These are phyloP conservation scores for Petrolisthes cinctipes DNA, from an alignment of 2,888 invertebrate genomes.

Conservation along the genomic window DNA sequence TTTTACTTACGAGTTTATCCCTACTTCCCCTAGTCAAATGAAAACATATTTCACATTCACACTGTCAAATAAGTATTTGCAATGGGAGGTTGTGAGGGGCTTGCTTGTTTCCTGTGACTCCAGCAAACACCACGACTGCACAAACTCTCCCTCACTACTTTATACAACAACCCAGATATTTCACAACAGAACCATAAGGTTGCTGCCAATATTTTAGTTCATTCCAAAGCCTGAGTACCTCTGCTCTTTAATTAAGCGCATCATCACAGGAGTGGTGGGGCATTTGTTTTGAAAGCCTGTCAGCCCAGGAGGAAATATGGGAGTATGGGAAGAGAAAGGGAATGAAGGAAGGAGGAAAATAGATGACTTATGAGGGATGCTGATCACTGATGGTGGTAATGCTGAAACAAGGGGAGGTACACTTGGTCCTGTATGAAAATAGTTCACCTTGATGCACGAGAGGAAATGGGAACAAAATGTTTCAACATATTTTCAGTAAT, in stretches of 20 bases:
- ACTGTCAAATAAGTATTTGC: neutral
- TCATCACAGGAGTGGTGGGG: neutral
- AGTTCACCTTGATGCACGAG: too few relatives aligned
- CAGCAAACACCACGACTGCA: neutral
- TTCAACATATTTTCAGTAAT: too few relatives aligned
- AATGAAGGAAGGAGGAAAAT: neutral
- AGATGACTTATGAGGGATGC: too few relatives aligned
- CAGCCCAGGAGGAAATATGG: neutral
- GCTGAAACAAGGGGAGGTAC: neutral
- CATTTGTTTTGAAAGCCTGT: neutral
- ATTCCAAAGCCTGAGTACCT: neutral
- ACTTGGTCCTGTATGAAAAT: neutral
- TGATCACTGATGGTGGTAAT: neutral
- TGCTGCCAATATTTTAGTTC: neutral
- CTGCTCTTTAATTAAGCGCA: neutral
- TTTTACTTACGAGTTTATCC: neutral
- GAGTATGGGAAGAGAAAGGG: neutral
- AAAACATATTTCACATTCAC: neutral
- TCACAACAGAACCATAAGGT: neutral
- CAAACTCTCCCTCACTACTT: neutral
- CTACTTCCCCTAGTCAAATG: neutral
- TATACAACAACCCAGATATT: neutral
- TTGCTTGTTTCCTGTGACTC: neutral
- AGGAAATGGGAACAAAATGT: too few relatives aligned
- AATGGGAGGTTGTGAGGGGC: neutral